These are phyloP conservation scores for Pholis gunnellus DNA, from an alignment of 2,113 vertebrate species.

Conservation along the genomic window DNA sequence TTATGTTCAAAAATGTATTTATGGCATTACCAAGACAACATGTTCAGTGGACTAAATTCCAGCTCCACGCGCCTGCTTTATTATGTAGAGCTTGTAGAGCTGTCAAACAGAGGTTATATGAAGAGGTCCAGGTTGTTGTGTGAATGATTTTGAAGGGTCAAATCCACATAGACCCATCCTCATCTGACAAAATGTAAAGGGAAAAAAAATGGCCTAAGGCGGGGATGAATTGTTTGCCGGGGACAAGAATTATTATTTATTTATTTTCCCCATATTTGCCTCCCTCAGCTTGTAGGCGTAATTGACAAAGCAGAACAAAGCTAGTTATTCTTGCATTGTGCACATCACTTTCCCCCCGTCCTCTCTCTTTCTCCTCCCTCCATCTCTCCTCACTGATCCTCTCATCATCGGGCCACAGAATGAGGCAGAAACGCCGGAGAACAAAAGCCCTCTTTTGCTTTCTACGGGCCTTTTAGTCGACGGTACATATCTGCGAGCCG, in stretches of 20 bases:
- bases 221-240: conserved; percentile 54
- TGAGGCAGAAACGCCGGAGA: conserved; percentile 34
- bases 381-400: conserved; percentile 44
- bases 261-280: conserved; percentile 35
- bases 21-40: neutral
- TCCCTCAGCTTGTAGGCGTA: conserved; percentile 53
- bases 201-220: conserved; percentile 10
- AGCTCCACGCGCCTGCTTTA: conserved; percentile 3
- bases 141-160: conserved; percentile 42
- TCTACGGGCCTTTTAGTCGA: conserved; percentile 20
- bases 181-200: conserved; percentile 32
- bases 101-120: conserved; percentile 51
- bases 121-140: conserved; percentile 32
- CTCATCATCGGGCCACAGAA: conserved; percentile 46
- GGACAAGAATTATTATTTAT: conserved; percentile 55
- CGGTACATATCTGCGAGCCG: conserved; percentile 32
- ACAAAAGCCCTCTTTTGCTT: conserved; percentile 34
- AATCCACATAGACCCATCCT: conserved; percentile 33
- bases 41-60: neutral
- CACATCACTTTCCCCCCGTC: conserved; percentile 38
- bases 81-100: conserved; percentile 1
- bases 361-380: conserved; percentile 40
- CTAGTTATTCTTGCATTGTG: conserved; percentile 60
- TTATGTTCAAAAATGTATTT: neutral
- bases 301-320: conserved; percentile 73